Evolutionary conservation across 2,113 vertebrate species (phyloP), one percentile per base, ranked within the genome.

Genomic region (Sander lucioperca): DNA sequence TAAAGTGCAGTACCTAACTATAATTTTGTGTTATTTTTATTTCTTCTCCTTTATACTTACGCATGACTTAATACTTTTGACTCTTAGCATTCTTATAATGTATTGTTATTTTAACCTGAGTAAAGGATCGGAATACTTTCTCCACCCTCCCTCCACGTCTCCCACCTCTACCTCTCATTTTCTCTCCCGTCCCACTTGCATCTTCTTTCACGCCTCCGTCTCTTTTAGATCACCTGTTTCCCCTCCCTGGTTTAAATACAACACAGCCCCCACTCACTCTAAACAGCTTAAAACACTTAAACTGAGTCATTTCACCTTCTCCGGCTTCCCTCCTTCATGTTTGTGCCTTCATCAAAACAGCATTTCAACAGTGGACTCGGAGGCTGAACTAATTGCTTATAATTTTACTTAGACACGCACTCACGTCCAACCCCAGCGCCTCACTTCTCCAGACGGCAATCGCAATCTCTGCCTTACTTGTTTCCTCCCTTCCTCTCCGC

Each of bases 351-450:
- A 90, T 90, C 87, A 87, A 91, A 89, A 80, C 56, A 85, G 47
- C 64, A 65, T 92, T 89, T 89, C 73, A 75, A 74, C 77, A 83
- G 85, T 75, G 81, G 79, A 73, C 84, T 84, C 62, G 74, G 64
- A 79, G 70, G 74, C 78, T 81, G 48, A 86, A 66, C 79, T 94
- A 91, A 94, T 91, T 92, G 87, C 84, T 91, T 75, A 51, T 91
- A 91, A 90, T 92, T 90, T 78, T 82, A 90, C 87, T 93, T 91
- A 88, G 88, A 88, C 90, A 93, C 83, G 53, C 89, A 88, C 88
- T 79, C 77, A 75, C 56, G 11, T 85, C 90, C 81, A 81, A 27
- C 57, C 45, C 72, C 79, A 66, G 65, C 39, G 58, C 68, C 79
- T 77, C 19, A 1, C 62, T 81, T 58, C 56, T 80, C 57, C 74